Evolutionary conservation across 2,888 invertebrate genomes (phyloP), one percentile per base, ranked within the genome.

Genomic region (Agrilus mali): DNA sequence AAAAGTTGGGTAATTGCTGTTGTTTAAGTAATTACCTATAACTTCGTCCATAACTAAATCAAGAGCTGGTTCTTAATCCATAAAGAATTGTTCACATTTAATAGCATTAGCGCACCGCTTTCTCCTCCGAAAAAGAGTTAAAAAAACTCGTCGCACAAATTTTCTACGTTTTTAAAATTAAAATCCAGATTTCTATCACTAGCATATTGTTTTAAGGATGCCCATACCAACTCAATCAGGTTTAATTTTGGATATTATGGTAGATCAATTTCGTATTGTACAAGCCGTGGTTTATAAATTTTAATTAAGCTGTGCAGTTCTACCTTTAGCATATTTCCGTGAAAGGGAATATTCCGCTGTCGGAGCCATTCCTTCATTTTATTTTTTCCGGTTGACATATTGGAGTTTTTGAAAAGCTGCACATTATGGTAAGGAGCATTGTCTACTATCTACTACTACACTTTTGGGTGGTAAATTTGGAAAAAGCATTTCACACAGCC

Each of bases 381-480:
- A 14, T 44, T 33, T 42, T 51, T 52, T 22, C 33, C 34, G 12
- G 46, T 36, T 12, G 42, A 41, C 14, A 42, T 37, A 4, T 41
- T 45, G n/a, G 44, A 44, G 15, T 40, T 41, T 41, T 47, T 44
- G 32, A 47, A 33, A 39, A 47, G 13, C 33, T 44, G 36, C 2
- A 44, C 43, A 33, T 50, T 52, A 40, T 52, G 52, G 37, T 53
- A 53, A 8, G 46, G 13, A 8, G 54, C 47, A 41, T 56, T 56
- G 40, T 56, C 53, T n/a, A n/a, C n/a, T n/a, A 20, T 55, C 47
- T 12, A 55, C 52, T 4, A 53, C 35, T n/a, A 53, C 48, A 22
- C 47, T 48, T n/a, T 43, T 43, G 33, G 40, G 40, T 7, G 48
- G 47, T 27, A 53, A 35, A 47, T 54, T 54, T 10, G 43, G 47